These are phyloP conservation scores for Bufo gargarizans DNA, from an alignment of 2,113 vertebrate genomes.

Conservation along the genomic window DNA sequence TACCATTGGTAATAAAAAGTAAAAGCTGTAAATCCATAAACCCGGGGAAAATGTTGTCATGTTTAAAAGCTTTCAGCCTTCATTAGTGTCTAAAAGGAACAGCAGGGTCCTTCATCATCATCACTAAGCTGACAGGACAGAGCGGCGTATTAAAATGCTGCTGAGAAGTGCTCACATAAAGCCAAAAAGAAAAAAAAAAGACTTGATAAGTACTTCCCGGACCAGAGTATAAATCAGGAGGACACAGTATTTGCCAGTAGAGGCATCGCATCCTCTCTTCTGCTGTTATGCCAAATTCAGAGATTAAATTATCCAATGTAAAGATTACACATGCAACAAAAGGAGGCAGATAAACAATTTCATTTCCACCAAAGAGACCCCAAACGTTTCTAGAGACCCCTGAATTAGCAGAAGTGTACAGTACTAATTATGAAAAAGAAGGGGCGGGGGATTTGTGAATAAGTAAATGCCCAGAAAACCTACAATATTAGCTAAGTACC, in stretches of 20 bases:
- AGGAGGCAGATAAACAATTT: not conserved
- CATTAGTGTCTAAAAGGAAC: slow-evolving; percentile 66
- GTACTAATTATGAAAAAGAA: too few relatives aligned
- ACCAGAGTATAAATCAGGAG: slow-evolving; percentile 8
- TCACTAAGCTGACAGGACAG: slow-evolving; percentile 63
- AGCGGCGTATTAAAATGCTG: slow-evolving; percentile 57
- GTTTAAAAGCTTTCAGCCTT: slow-evolving; percentile 70
- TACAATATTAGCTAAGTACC: too few relatives aligned
- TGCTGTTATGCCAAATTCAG: not conserved
- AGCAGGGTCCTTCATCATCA: slow-evolving; percentile 64
- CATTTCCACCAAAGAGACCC: too few relatives aligned
- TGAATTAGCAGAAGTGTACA: too few relatives aligned
- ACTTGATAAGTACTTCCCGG: slow-evolving; percentile 23
- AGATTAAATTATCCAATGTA: not conserved
- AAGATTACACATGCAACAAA: too few relatives aligned
- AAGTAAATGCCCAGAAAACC: too few relatives aligned
- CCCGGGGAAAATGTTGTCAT: slow-evolving; percentile 61
- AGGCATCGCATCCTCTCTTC: not conserved
- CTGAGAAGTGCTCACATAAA: slow-evolving; percentile 40
- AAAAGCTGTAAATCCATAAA: slow-evolving; percentile 62
- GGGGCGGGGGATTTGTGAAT: too few relatives aligned
- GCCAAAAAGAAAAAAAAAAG: slow-evolving; percentile 16
- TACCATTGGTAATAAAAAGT: slow-evolving; percentile 64
- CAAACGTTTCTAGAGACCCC: too few relatives aligned
- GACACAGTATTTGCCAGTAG: not conserved